Base-by-base conservation (phyloP, 2,113 vertebrate species). In the Dromaius novaehollandiae region DNA sequence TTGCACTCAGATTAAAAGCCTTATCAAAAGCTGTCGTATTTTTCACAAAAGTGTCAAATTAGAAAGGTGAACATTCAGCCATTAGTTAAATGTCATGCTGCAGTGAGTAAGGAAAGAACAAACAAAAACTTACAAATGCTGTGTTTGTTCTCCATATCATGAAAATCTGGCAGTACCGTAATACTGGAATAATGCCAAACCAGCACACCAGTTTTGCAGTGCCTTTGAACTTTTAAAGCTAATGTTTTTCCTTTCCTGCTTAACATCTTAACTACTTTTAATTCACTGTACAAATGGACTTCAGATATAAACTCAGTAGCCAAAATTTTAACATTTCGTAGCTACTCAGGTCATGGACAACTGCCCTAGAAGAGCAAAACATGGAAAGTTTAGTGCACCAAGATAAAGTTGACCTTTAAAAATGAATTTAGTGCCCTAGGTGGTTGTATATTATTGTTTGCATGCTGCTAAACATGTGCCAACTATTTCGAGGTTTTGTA, bases 331-430 rank as follows among this genome's bases (percentile, higher is more conserved):
- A 4, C 53, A 44, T 70, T 85, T 82, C 25, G 0, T n/a, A 82
- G 30, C 56, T 2, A 2, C 30, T 46, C 19, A 3, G 32, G 51
- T 63, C 2, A 7, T 1, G 61, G 81, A 46, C 93, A 89, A 17
- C 26, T 48, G 58, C 48, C 28, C 28, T 18, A 2, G 1, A 26
- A 9, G 36, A 9, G 63, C 24, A 65, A 64, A 64, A 25, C 34
- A 11, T 1, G 46, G 75, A 38, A 46, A 55, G 60, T 64, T 75
- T 6, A 11, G 15, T 56, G 53, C 65, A 11, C 42, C 0, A 8
- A 44, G 75, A 24, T 19, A 1, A 14, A 21, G 58, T 0, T 0
- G 2, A 2, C 19, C 4, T 20, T 4, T 22, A 32, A 9, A 1
- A 48, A 34, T 34, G 15, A 6, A 6, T 13, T 7, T 7, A 1